Percentiles rank a stretch among this genome's conserved stretches.
phyloP scores from a whole-genome alignment of 2,888 invertebrate species.

The Drosophila differens region DNA sequence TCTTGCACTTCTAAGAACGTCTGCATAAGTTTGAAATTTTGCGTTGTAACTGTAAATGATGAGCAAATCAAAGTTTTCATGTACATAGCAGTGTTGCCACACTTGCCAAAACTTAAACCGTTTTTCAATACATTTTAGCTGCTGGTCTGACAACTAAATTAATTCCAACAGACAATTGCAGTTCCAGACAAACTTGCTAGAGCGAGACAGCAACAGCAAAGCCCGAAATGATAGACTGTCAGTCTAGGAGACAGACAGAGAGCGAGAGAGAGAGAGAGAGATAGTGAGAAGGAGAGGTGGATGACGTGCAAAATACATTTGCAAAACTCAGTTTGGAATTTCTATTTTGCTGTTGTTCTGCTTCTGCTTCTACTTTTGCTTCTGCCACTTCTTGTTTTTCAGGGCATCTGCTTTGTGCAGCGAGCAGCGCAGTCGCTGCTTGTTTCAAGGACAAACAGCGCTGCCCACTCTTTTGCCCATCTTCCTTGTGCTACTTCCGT shows the following conservation, averaged over 20 bases:
- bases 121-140: background rate
- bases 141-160: conserved; percentile 64
- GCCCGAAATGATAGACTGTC: conserved; percentile 30
- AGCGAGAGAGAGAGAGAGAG: background rate
- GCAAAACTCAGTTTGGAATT: conserved; percentile 41
- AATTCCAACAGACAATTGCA: conserved; percentile 65
- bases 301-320: conserved; percentile 58
- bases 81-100: background rate
- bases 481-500: conserved; percentile 21
- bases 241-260: background rate
- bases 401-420: conserved; percentile 26
- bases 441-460: conserved; percentile 48
- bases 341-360: conserved; percentile 24
- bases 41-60: background rate
- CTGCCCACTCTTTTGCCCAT: background rate
- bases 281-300: background rate
- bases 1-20: background rate
- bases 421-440: conserved; percentile 4
- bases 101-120: background rate
- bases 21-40: background rate
- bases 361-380: background rate
- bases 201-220: conserved; percentile 49
- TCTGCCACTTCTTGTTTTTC: background rate
- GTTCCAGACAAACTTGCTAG: conserved; percentile 47
- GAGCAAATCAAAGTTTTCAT: background rate